Conservation (phyloP, 1,140 invertebrate genomes). For the Charaxes varanes region DNA sequence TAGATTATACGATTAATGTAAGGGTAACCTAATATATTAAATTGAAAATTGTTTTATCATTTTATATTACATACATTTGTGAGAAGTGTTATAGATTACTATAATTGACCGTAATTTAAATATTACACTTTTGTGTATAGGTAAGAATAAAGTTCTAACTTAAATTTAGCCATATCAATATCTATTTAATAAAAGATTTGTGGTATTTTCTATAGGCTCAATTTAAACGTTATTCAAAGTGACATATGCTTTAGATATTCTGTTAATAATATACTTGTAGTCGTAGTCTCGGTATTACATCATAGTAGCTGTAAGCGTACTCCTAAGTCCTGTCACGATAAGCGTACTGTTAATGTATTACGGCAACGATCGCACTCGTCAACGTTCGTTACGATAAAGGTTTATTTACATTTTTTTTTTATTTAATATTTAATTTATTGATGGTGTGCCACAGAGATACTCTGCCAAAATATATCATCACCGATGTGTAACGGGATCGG, state of each 20-base stretch:
- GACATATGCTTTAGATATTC: slow-evolving; percentile 74
- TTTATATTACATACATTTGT: slow-evolving; percentile 75
- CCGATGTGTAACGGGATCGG: slow-evolving; percentile 53
- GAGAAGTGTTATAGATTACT: slow-evolving; percentile 72
- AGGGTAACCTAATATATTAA: slow-evolving; percentile 75
- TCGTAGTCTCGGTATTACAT: slow-evolving; percentile 69
- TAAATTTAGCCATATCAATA: slow-evolving; percentile 76
- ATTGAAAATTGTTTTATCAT: slow-evolving; percentile 76
- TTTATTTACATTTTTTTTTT: slow-evolving; percentile 70
- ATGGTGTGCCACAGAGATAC: slow-evolving; percentile 74
- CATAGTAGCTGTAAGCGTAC: slow-evolving; percentile 55
- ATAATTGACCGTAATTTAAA: slow-evolving; percentile 72
- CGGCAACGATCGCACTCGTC: slow-evolving; percentile 68
- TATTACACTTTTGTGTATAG: slow-evolving; percentile 75
- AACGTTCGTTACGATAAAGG: slow-evolving; percentile 68
- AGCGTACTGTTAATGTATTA: slow-evolving; percentile 66
- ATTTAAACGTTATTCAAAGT: slow-evolving; percentile 74
- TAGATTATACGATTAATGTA: slow-evolving; percentile 75
- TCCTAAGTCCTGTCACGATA: slow-evolving; percentile 60
- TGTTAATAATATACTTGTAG: slow-evolving; percentile 73
- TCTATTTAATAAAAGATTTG: slow-evolving; percentile 74
- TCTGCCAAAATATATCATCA: slow-evolving; percentile 75
- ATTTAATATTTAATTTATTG: slow-evolving; percentile 72
- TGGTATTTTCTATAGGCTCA: slow-evolving; percentile 75
- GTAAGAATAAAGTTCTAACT: slow-evolving; percentile 73